Evolutionary conservation across 2,113 vertebrate genomes (phyloP).

Genomic region (Oreochromis aureus): DNA sequence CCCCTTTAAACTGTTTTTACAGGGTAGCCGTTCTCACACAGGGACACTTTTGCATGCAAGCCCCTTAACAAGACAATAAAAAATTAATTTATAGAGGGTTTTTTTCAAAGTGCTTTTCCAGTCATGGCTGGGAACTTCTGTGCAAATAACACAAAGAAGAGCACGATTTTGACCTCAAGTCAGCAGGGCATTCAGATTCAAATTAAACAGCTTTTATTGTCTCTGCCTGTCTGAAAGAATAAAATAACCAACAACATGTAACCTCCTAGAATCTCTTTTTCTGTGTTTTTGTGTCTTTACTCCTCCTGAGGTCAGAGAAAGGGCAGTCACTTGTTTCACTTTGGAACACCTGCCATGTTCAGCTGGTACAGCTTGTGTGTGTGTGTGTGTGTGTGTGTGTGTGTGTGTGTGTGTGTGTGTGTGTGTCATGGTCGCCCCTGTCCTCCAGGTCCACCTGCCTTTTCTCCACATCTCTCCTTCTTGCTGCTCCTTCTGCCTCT

Average conservation of each 20-base stretch:
- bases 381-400: neutral
- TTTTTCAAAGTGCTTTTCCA: neutral
- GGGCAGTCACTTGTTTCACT: constrained; percentile 25
- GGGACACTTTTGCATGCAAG: neutral
- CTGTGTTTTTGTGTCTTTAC: neutral
- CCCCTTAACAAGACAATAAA: neutral
- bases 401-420: neutral
- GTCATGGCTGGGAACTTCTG: neutral
- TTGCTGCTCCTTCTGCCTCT: neutral
- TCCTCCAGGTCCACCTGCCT: neutral
- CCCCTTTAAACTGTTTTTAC: neutral
- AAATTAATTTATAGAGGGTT: neutral
- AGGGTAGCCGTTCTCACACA: neutral
- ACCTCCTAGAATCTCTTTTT: neutral
- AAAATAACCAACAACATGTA: neutral
- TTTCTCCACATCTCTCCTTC: neutral
- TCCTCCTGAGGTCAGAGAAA: constrained; percentile 15
- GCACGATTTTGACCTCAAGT: constrained; percentile 11
- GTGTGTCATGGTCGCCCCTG: neutral
- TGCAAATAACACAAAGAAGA: neutral
- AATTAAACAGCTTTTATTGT: constrained; percentile 40
- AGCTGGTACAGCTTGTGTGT: neutral
- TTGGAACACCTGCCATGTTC: constrained; percentile 44
- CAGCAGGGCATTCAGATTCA: neutral
- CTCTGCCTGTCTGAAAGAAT: constrained; percentile 17